phyloP scores from a whole-genome alignment of 2,797 vertebrate species.

The Heterohyrax brucei region DNA sequence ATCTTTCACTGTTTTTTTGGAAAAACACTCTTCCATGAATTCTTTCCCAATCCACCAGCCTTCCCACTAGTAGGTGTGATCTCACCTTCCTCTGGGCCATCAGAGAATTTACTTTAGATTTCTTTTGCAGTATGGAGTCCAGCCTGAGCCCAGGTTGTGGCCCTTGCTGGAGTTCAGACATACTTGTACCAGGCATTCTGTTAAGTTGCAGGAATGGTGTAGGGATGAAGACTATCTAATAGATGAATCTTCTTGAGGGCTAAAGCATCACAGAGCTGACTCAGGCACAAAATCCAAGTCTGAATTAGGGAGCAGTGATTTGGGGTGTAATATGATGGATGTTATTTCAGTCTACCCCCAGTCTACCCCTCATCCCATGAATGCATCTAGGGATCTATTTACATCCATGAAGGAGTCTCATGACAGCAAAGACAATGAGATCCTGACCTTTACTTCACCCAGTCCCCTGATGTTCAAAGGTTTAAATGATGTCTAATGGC shows the following conservation, averaged over 20 bases:
- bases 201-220: neutral
- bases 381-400: neutral
- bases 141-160: neutral
- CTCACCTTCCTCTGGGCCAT: neutral
- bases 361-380: neutral
- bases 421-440: neutral
- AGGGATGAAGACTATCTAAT: neutral
- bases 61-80: neutral
- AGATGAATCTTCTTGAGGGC: neutral
- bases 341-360: neutral
- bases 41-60: neutral
- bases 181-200: neutral
- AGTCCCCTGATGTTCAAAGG: neutral
- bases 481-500: neutral
- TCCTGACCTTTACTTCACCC: neutral
- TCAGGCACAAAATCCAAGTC: neutral
- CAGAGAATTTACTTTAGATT: neutral
- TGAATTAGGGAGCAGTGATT: neutral
- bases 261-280: neutral
- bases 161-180: neutral
- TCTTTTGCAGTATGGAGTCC: neutral
- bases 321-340: neutral
- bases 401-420: neutral
- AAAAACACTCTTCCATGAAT: conserved; percentile 21
- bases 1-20: neutral